phyloP scores from a whole-genome alignment of 2,888 invertebrate species.

The Sarcophaga subvicina region DNA sequence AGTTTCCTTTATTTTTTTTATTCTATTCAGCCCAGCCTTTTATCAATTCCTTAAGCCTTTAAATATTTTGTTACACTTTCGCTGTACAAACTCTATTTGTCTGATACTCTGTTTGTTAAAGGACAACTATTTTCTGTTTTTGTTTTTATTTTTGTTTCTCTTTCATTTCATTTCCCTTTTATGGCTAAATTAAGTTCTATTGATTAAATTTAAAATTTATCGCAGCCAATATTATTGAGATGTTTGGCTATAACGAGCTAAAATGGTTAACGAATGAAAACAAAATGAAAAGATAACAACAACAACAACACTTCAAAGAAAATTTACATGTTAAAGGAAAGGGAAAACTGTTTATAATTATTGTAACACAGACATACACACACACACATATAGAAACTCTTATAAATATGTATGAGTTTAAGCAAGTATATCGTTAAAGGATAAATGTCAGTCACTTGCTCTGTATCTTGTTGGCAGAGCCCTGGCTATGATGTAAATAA shows the following conservation, averaged over 20 bases:
- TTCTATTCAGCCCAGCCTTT: too few species aligned
- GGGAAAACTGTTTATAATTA: slow-evolving; percentile 43
- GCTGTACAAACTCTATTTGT: background rate
- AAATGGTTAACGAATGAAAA: background rate
- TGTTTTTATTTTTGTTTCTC: too few species aligned
- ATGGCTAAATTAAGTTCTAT: slow-evolving; percentile 16
- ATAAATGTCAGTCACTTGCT: background rate
- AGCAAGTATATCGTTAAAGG: background rate
- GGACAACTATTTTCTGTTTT: background rate
- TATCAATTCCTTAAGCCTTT: too few species aligned
- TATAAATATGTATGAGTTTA: too few species aligned
- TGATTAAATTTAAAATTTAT: slow-evolving; percentile 40
- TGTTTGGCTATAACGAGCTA: slow-evolving; percentile 8
- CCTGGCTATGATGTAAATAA: slow-evolving; percentile 53
- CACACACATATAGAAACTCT: background rate
- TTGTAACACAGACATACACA: slow-evolving; percentile 6
- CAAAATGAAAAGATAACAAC: background rate
- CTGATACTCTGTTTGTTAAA: background rate
- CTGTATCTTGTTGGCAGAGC: slow-evolving; percentile 23
- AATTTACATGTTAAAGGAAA: slow-evolving; percentile 49
- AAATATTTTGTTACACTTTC: background rate
- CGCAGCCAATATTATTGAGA: slow-evolving; percentile 20
- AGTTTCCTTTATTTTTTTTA: too few species aligned
- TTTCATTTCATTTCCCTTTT: background rate
- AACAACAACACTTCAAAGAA: background rate